Conservation (phyloP, 2,113 vertebrate genomes). For the Lepidiolamprologus cunningtoni region DNA sequence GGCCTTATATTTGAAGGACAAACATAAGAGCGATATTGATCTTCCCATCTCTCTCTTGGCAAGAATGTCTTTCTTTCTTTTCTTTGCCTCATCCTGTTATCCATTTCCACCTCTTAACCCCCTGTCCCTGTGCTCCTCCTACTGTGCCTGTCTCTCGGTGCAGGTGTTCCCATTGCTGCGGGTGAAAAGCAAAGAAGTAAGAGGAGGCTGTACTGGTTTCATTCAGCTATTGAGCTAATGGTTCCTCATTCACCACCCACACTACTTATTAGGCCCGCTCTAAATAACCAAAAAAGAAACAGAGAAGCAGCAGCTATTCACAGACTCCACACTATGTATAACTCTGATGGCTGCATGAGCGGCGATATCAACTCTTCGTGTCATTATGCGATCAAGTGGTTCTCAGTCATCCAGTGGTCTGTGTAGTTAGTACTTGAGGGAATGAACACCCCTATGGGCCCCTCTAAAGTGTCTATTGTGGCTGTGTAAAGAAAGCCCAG, state of each 20-base stretch:
- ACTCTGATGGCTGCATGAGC: not conserved
- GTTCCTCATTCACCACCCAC: conserved; percentile 59
- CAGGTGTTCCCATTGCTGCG: conserved; percentile 53
- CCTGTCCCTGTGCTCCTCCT: not conserved
- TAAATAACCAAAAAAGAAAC: conserved; percentile 44
- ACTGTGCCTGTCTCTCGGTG: not conserved
- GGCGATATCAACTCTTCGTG: conserved; percentile 21
- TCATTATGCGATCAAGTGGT: conserved; percentile 59
- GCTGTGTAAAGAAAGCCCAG: conserved; percentile 44
- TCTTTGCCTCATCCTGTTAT: not conserved
- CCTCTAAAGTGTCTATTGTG: conserved; percentile 61
- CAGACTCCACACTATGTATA: conserved; percentile 15
- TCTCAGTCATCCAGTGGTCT: conserved; percentile 41
- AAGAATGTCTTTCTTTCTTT: not conserved
- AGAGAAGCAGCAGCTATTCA: conserved; percentile 36
- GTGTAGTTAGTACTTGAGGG: conserved; percentile 54
- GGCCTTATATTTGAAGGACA: not conserved
- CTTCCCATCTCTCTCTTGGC: not conserved
- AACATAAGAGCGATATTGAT: not conserved
- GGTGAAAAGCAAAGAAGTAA: conserved; percentile 33
- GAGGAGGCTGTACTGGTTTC: conserved; percentile 14
- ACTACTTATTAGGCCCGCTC: conserved; percentile 50
- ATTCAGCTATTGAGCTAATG: conserved; percentile 62
- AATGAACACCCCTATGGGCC: conserved; percentile 48
- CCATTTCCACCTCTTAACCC: not conserved